Evolutionary conservation across 2,113 vertebrate genomes (phyloP).

Genomic region (Petrocephalus microphthalmus): DNA sequence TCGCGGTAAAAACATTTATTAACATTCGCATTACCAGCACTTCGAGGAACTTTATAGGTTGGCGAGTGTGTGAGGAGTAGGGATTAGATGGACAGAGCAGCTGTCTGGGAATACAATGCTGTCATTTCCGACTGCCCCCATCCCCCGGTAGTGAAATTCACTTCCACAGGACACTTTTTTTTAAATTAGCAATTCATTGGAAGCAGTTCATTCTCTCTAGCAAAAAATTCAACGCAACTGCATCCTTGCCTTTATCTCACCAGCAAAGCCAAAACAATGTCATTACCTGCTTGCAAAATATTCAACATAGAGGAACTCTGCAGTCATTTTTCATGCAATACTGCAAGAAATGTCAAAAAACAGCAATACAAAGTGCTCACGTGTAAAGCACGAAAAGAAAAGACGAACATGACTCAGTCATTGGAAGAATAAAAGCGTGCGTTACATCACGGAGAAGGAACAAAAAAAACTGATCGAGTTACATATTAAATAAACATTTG

Average conservation of each 20-base stretch:
- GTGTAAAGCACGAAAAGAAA: background rate
- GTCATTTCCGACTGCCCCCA: background rate
- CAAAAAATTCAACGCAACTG: background rate
- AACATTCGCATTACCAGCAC: background rate
- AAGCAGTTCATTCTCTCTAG: background rate
- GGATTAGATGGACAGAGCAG: background rate
- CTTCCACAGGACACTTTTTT: background rate
- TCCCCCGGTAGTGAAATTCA: background rate
- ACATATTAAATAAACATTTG: conserved; percentile 3
- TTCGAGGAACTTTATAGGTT: background rate
- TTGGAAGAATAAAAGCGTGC: background rate
- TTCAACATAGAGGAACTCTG: background rate
- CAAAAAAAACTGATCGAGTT: background rate
- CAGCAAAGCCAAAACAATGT: background rate
- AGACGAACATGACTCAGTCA: background rate
- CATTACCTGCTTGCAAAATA: background rate
- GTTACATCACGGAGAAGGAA: background rate
- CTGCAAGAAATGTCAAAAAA: background rate
- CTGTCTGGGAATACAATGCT: background rate
- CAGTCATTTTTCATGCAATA: background rate
- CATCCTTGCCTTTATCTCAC: background rate
- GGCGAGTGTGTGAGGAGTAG: background rate
- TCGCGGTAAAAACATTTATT: background rate
- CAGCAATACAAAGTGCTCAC: background rate
- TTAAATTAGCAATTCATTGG: background rate